Conservation (phyloP, 2,888 invertebrate genomes). For the Mimas tiliae region DNA sequence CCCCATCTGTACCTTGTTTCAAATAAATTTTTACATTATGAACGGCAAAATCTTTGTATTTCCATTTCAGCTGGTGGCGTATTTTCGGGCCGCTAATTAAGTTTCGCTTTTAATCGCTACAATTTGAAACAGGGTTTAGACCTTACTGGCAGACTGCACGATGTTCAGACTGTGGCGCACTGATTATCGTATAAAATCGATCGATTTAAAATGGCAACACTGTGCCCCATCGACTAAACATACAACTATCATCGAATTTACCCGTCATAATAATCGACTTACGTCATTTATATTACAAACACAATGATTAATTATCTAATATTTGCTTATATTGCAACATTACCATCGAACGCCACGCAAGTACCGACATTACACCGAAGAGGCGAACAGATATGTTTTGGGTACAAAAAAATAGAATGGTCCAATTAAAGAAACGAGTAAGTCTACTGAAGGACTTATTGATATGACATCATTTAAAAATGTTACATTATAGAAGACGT, state of each 20-base stretch:
- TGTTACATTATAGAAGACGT: too few relatives aligned
- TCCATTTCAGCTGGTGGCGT: too few relatives aligned
- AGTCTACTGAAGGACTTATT: too few relatives aligned
- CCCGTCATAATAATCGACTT: conserved; percentile 3
- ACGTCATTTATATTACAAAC: not conserved
- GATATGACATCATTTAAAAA: too few relatives aligned
- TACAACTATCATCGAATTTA: not conserved
- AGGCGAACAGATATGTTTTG: conserved; percentile 16
- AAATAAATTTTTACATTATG: too few relatives aligned
- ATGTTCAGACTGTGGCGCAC: not conserved
- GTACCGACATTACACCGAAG: not conserved
- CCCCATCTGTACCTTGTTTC: too few relatives aligned
- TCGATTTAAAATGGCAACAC: not conserved
- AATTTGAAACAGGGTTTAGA: too few relatives aligned
- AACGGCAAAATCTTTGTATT: too few relatives aligned
- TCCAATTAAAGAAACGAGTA: too few relatives aligned
- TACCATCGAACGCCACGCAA: not conserved
- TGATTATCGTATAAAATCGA: not conserved
- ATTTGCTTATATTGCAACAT: conserved; percentile 3
- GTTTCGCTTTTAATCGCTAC: too few relatives aligned
- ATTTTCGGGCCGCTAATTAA: too few relatives aligned
- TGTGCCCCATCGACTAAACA: not conserved
- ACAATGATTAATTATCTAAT: not conserved
- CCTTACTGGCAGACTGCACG: not conserved
- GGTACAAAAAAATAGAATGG: not conserved